Evolutionary conservation across 2,888 invertebrate species (phyloP).

Genomic region (Agapostemon virescens): DNA sequence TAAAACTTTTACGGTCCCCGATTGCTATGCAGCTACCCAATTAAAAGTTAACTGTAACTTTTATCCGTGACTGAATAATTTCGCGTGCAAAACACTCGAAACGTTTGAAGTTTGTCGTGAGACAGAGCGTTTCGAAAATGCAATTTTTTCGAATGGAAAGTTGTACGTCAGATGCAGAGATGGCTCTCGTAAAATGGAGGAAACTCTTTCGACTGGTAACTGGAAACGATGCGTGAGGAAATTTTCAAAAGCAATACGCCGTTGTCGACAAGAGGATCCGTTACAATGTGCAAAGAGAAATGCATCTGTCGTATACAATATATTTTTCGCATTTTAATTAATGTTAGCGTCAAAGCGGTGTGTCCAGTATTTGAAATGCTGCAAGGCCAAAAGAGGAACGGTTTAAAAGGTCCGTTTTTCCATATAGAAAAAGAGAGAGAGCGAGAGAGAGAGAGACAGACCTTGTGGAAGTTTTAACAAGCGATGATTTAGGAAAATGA

Average conservation of each 20-base stretch:
- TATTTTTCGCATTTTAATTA: constrained; percentile 45
- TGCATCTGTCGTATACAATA: constrained; percentile 8
- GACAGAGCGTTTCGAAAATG: too few species aligned
- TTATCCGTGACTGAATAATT: neutral
- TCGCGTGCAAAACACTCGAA: neutral
- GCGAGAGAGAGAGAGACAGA: neutral
- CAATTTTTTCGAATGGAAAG: neutral
- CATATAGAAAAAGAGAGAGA: neutral
- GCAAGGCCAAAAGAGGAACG: neutral
- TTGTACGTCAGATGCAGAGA: neutral
- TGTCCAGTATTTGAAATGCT: constrained; percentile 7
- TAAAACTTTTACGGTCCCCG: too few species aligned
- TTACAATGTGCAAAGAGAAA: constrained; percentile 9
- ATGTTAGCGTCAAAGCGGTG: constrained; percentile 31
- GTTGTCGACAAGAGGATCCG: neutral
- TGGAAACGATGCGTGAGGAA: neutral
- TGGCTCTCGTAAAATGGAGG: neutral
- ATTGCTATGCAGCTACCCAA: neutral
- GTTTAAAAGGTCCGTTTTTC: constrained; percentile 4
- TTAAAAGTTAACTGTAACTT: neutral
- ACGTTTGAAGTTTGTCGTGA: neutral
- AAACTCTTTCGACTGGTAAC: neutral
- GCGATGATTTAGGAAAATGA: constrained; percentile 37
- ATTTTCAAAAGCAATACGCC: constrained; percentile 20
- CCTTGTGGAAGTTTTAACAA: constrained; percentile 32